Evolutionary conservation across 2,888 invertebrate genomes (phyloP), one percentile per base, ranked within the genome.

Genomic region (Anarsia innoxiella): DNA sequence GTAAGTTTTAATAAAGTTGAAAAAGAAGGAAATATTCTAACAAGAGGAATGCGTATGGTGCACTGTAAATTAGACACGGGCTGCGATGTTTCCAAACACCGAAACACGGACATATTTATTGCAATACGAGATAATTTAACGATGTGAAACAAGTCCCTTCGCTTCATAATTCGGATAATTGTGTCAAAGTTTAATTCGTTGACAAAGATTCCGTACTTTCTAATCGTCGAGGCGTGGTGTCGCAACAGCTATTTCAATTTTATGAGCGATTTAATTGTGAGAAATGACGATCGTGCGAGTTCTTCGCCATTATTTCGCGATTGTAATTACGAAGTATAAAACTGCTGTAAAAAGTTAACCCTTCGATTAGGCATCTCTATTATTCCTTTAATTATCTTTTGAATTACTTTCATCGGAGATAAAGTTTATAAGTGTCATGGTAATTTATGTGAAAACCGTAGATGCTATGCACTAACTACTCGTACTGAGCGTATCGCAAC

Each of bases 121-220:
- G 73, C 77, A 72, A 74, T 74, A 75, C 66, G 66, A 77, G 70
- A 80, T 69, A 66, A 72, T 75, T 82, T 83, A 72, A 84, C 80
- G 83, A 84, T 80, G 82, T 73, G 83, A 82, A 41, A 82, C 73
- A 49, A 61, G 56, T 61, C 62, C 58, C 56, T 46, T 59, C 52
- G 52, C 50, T 64, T 60, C 66, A 62, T 83, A 80, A 84, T 72
- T 82, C 82, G 80, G 82, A 62, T 83, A 80, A 84, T 73, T 82
- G 80, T 80, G 83, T 84, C 83, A 84, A 71, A 84, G 73, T 84
- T 84, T 84, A 83, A 83, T 68, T 57, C 76, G 78, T 57, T 72
- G 63, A 84, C 83, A 84, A 84, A 83, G 80, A 78, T 80, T 56
- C 45, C 47, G 44, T 42, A 61, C 57, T 68, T 71, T 56, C 69